Evolutionary conservation across 2,888 invertebrate genomes (phyloP), one percentile per base, ranked within the genome.

Genomic region (Seira sanloemensis): DNA sequence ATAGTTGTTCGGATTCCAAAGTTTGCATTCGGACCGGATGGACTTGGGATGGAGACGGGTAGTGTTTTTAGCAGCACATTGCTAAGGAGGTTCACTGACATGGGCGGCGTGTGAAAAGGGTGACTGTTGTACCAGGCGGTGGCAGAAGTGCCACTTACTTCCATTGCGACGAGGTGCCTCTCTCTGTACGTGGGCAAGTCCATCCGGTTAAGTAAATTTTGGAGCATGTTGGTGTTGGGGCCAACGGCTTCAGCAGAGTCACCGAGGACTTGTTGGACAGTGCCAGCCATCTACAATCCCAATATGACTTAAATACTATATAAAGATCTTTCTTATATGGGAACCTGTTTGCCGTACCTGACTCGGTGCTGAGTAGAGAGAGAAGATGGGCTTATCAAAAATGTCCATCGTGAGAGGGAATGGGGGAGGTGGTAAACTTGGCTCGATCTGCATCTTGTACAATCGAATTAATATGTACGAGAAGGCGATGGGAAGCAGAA

Each of bases 61-160:
- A 16, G 90, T 84, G 9, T 88, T 50, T 65, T 84, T 0, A 89
- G 62, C 4, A 89, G 23, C 1, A 87, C 78, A 75, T 89, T 89
- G 0, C 87, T 74, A 7, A 79, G 86, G 0, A 88, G 18, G 62
- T 88, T 89, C 1, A 88, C 54, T 21, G 88, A 78, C 16, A 89
- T 27, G 1, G 89, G 87, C 0, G 87, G 62, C 0, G 88, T 85
- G 72, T 89, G 89, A 62, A 77, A 68, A 2, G 88, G 87, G 37
- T 88, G 86, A 2, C 87, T 86, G 4, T 88, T 88, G 62, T 84
- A 88, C 84, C 88, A 69, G 7, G 87, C 88, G 62, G 86, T 89
- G 18, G 85, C 21, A 58, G 83, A 24, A 4, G 80, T 77, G 9
- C 62, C 9, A 58, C 79, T 89, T 18, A 86, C 50, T 23, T 87